phyloP scores from a whole-genome alignment of 2,888 invertebrate species.

The Hydrotaea cyrtoneurina region DNA sequence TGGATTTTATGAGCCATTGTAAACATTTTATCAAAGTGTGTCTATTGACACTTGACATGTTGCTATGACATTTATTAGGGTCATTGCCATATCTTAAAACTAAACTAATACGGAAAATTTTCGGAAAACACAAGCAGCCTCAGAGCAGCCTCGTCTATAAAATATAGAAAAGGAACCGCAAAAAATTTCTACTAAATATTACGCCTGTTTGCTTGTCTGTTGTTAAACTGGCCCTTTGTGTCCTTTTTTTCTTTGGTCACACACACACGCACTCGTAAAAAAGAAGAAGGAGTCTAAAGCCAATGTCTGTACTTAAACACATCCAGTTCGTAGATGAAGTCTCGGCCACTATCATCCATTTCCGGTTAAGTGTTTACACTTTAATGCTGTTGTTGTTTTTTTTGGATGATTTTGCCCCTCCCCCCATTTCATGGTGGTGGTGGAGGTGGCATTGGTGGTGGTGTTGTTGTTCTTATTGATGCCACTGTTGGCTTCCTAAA shows the following conservation, averaged over 20 bases:
- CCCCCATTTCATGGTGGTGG: neutral
- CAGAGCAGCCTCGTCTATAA: conserved; percentile 9
- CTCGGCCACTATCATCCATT: conserved; percentile 5
- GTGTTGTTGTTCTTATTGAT: conserved; percentile 11
- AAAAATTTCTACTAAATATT: conserved; percentile 35
- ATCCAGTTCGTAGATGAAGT: neutral
- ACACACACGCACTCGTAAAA: neutral
- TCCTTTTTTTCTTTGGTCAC: neutral
- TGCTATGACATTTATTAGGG: conserved; percentile 66
- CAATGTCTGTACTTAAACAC: conserved; percentile 21
- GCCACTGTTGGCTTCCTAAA: neutral
- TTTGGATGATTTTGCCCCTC: neutral
- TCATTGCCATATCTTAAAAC: conserved; percentile 61
- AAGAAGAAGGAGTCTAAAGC: neutral
- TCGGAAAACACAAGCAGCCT: neutral
- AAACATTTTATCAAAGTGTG: conserved; percentile 55
- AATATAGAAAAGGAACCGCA: conserved; percentile 32
- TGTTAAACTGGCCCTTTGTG: conserved; percentile 7
- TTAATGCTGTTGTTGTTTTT: neutral
- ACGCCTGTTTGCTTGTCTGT: neutral
- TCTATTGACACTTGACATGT: conserved; percentile 67
- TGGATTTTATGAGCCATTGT: conserved; percentile 62
- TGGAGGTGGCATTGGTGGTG: neutral
- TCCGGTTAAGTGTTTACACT: conserved; percentile 34
- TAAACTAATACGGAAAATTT: conserved; percentile 29